phyloP scores from a whole-genome alignment of 2,888 invertebrate species.

The Drosophila tripunctata region DNA sequence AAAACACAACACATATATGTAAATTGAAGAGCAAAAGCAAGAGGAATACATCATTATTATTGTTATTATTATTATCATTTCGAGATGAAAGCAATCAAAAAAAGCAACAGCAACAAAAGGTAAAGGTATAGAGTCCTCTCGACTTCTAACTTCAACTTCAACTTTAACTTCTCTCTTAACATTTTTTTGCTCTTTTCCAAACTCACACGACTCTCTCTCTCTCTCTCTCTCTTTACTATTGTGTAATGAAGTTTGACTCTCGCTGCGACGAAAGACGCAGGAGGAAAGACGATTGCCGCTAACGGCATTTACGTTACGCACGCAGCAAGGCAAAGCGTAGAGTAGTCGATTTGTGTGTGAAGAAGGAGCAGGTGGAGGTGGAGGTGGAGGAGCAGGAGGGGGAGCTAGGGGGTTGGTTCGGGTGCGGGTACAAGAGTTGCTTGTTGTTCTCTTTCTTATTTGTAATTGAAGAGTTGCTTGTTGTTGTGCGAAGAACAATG shows the following conservation, averaged over 20 bases:
- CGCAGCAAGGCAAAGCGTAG: no score
- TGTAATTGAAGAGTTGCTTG: constrained; percentile 21
- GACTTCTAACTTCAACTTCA: constrained; percentile 32
- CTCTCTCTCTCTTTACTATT: constrained; percentile 47
- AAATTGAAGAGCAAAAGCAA: constrained; percentile 22
- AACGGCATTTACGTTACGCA: constrained; percentile 34
- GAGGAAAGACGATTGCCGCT: constrained; percentile 14
- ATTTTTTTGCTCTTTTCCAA: neutral
- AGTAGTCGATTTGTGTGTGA: no score
- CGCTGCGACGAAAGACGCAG: constrained; percentile 7
- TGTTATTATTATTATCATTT: no score
- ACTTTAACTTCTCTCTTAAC: neutral
- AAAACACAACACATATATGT: constrained; percentile 23
- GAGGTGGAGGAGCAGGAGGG: neutral
- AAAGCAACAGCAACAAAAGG: constrained; percentile 63
- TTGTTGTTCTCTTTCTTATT: constrained; percentile 16
- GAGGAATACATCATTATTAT: constrained; percentile 51
- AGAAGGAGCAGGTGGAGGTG: neutral
- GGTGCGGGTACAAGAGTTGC: no score
- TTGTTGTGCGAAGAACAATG: constrained; percentile 18
- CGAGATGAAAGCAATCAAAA: constrained; percentile 55
- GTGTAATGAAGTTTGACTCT: constrained; percentile 77
- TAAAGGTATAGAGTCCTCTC: constrained; percentile 30
- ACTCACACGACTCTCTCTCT: neutral
- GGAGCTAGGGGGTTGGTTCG: neutral